Percentiles rank a stretch among this genome's conserved stretches.
Evolutionary conservation across 1,140 invertebrate species (phyloP).

Genomic region (Hycleus phaleratus): DNA sequence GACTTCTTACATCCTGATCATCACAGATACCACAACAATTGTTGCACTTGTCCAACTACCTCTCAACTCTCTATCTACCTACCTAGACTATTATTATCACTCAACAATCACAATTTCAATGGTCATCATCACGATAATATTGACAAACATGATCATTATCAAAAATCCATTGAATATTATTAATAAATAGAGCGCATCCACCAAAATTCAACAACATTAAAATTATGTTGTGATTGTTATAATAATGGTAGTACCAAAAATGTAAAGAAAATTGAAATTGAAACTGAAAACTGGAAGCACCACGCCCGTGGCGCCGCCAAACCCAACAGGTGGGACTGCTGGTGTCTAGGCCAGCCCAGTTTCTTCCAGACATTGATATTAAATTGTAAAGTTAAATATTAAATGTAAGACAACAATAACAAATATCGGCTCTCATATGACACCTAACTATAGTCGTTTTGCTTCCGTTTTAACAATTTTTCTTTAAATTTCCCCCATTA

Average conservation of each 20-base stretch:
- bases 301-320: constrained; percentile 34
- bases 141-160: too few relatives aligned
- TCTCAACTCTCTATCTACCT: too few relatives aligned
- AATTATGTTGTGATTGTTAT: too few relatives aligned
- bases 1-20: constrained; percentile 12
- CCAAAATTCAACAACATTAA: not conserved
- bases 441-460: not conserved
- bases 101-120: too few relatives aligned
- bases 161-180: not conserved
- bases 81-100: too few relatives aligned
- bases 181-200: not conserved
- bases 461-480: too few relatives aligned
- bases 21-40: constrained; percentile 6
- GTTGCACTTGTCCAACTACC: constrained; percentile 9
- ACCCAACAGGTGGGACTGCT: constrained; percentile 32
- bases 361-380: too few relatives aligned
- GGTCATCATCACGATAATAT: too few relatives aligned
- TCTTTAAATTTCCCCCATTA: too few relatives aligned
- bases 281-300: constrained; percentile 2
- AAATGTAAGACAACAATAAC: constrained; percentile 3
- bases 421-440: constrained; percentile 5
- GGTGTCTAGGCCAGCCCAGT: constrained; percentile 11
- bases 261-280: too few relatives aligned
- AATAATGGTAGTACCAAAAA: too few relatives aligned
- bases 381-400: not conserved